These are phyloP conservation scores for Arizona elegans DNA, from an alignment of 2,113 vertebrate genomes.

Conservation along the genomic window DNA sequence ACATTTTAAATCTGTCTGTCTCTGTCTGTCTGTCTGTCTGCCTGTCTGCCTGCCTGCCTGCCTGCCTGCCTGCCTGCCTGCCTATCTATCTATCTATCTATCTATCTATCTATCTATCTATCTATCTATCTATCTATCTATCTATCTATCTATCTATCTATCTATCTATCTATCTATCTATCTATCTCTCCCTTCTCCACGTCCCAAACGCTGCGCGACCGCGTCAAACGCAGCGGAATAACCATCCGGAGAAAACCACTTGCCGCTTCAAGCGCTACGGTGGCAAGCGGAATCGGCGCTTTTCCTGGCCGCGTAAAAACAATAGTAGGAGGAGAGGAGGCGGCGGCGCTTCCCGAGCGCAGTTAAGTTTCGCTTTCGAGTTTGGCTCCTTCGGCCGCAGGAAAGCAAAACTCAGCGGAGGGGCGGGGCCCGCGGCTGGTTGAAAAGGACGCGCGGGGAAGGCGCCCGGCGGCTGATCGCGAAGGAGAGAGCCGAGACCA, in stretches of 20 bases:
- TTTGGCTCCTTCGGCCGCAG: fast-evolving
- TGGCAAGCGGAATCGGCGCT: background rate
- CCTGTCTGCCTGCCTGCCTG: too few relatives aligned
- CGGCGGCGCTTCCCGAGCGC: fast-evolving
- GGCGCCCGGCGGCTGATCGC: background rate
- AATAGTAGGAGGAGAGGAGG: background rate
- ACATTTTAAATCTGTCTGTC: background rate
- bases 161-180: too few relatives aligned
- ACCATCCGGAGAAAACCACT: background rate
- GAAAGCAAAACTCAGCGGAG: constrained; percentile 49
- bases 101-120: too few relatives aligned
- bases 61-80: too few relatives aligned
- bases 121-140: too few relatives aligned
- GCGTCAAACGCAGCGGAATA: background rate
- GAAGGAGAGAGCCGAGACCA: fast-evolving
- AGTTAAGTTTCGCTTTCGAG: constrained; percentile 55
- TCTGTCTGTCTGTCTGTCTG: too few relatives aligned
- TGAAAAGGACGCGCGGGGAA: fast-evolving
- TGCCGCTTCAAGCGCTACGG: too few relatives aligned
- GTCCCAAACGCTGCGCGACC: background rate
- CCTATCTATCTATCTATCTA: too few relatives aligned
- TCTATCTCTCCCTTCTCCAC: background rate
- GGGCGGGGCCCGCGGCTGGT: too few relatives aligned
- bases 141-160: too few relatives aligned
- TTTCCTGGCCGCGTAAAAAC: background rate